Conservation (phyloP, 2,797 vertebrate species). For the Gadopsis bispinosus region DNA sequence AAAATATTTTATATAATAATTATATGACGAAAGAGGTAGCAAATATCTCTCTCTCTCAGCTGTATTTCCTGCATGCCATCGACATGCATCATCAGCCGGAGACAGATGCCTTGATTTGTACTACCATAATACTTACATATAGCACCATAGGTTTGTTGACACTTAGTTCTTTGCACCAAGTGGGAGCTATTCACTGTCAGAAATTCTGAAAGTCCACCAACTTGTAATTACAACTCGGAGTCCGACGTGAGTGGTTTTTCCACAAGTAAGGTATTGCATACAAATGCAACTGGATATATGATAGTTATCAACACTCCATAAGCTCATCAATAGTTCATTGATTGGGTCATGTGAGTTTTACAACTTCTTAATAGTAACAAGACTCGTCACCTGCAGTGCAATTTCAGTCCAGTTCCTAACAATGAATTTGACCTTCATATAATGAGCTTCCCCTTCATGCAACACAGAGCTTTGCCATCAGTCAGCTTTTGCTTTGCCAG, state of each 20-base stretch:
- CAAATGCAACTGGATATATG: not conserved
- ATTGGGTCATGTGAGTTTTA: not conserved
- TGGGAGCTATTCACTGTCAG: not conserved
- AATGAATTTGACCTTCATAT: conserved; percentile 50
- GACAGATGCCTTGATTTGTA: conserved; percentile 29
- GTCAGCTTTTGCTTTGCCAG: conserved; percentile 42
- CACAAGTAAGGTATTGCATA: not conserved
- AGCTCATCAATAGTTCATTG: not conserved
- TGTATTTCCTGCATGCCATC: conserved; percentile 33
- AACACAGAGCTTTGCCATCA: conserved; percentile 31
- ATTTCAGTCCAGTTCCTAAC: conserved; percentile 15
- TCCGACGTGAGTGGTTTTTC: not conserved
- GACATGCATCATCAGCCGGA: conserved; percentile 46
- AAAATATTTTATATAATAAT: too few species aligned
- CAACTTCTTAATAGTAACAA: not conserved
- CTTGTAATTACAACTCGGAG: not conserved
- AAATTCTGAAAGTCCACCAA: too few species aligned
- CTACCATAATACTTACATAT: not conserved
- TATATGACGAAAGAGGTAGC: too few species aligned
- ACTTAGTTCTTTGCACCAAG: too few species aligned
- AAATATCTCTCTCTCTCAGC: not conserved
- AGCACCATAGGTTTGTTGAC: too few species aligned
- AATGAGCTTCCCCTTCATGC: conserved; percentile 47
- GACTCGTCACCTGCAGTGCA: not conserved
- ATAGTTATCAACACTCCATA: not conserved